A percentile compares a stretch with the other conserved stretches of the same genome.
These are phyloP conservation scores for Synchiropus splendidus DNA, from an alignment of 2,113 vertebrate genomes.

Conservation along the genomic window DNA sequence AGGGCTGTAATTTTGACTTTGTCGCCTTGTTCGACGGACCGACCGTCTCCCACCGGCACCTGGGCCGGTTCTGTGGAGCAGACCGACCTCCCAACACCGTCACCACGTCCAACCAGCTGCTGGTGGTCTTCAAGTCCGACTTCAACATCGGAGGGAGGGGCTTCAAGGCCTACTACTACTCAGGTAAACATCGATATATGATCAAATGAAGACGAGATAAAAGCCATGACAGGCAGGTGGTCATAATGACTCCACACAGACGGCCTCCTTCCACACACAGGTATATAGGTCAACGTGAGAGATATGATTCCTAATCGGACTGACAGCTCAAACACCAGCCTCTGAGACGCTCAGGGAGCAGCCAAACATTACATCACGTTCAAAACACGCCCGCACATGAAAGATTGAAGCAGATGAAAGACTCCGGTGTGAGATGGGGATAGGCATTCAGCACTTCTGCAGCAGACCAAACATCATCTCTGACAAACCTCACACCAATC, in stretches of 20 bases:
- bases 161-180: conserved; percentile 91
- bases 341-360: not conserved
- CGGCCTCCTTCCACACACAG: too few species aligned
- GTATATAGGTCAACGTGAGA: not conserved
- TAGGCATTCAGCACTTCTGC: too few species aligned
- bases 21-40: conserved; percentile 82
- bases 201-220: too few species aligned
- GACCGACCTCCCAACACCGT: conserved; percentile 65
- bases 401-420: conserved; percentile 9
- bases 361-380: not conserved
- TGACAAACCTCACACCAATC: too few species aligned
- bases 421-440: too few species aligned
- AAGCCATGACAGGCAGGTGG: too few species aligned
- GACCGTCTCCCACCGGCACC: conserved; percentile 51
- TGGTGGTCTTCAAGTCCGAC: conserved; percentile 90
- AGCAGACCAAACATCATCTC: conserved; percentile 8
- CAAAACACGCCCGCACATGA: conserved; percentile 7
- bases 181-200: conserved; percentile 77
- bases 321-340: not conserved
- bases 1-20: conserved; percentile 85
- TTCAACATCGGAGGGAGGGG: conserved; percentile 92
- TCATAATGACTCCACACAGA: too few species aligned
- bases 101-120: conserved; percentile 75
- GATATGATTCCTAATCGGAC: not conserved
- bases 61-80: conserved; percentile 79